Evolutionary conservation across 2,888 invertebrate species (phyloP).

Genomic region (Physocephala rufipes): DNA sequence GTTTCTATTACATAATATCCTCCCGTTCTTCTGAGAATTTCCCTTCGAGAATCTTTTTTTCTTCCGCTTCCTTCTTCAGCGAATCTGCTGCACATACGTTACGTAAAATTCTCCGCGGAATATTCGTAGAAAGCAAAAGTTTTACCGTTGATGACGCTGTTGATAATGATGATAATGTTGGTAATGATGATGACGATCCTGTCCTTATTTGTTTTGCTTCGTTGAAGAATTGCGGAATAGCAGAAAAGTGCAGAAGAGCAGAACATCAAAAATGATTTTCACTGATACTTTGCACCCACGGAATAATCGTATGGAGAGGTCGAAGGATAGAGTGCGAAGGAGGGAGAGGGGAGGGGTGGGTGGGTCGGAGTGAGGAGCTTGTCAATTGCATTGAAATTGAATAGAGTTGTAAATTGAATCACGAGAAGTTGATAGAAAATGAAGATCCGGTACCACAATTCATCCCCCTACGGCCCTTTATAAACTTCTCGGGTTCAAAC

Average conservation of each 20-base stretch:
- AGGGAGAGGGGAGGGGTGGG: too few species aligned
- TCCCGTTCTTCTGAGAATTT: not conserved
- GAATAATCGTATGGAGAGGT: conserved; percentile 26
- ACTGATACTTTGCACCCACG: conserved; percentile 30
- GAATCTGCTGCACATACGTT: not conserved
- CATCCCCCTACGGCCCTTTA: not conserved
- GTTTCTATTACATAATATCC: not conserved
- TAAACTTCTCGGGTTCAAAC: too few species aligned
- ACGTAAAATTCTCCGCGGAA: conserved; percentile 1
- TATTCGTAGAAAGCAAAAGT: not conserved
- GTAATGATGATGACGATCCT: not conserved
- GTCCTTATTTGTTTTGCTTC: not conserved
- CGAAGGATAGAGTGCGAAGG: too few species aligned
- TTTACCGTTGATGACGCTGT: not conserved
- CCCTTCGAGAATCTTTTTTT: not conserved
- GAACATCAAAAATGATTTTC: conserved; percentile 1
- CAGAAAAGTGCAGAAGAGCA: not conserved
- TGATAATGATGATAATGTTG: not conserved
- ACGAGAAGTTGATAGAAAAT: conserved; percentile 10
- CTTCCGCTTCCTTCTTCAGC: not conserved
- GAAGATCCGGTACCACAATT: not conserved
- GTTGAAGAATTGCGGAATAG: not conserved
- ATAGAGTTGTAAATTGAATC: conserved; percentile 34
- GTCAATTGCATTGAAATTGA: conserved; percentile 35
- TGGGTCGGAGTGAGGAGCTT: conserved; percentile 37